Evolutionary conservation across 2,113 vertebrate genomes (phyloP).

Genomic region (Lanius ludovicianus): DNA sequence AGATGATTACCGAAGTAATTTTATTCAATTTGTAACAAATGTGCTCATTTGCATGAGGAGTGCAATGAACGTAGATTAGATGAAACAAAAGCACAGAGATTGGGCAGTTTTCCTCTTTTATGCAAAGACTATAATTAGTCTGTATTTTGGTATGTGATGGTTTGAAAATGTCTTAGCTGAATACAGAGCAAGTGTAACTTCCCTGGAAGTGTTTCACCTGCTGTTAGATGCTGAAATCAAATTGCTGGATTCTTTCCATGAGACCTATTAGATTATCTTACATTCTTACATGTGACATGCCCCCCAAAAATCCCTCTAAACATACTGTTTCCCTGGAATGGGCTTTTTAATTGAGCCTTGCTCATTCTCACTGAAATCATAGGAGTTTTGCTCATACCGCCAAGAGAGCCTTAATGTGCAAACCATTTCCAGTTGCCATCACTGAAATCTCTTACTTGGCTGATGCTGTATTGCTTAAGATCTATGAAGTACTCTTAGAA

Average conservation of each 20-base stretch:
- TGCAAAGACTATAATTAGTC: constrained; percentile 45
- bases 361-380: background rate
- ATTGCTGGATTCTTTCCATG: background rate
- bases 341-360: background rate
- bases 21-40: constrained; percentile 35
- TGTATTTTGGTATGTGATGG: background rate
- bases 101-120: constrained; percentile 29
- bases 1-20: constrained; percentile 39
- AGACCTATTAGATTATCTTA: background rate
- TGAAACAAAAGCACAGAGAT: constrained; percentile 40
- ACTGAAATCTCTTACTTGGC: background rate
- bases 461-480: constrained; percentile 35
- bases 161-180: constrained; percentile 11
- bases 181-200: background rate
- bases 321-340: background rate
- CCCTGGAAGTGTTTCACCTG: background rate
- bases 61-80: constrained; percentile 33
- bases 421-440: background rate
- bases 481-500: constrained; percentile 20
- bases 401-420: background rate
- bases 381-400: background rate
- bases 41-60: constrained; percentile 48
- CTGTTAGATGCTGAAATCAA: background rate
- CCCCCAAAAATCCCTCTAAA: fast-evolving
- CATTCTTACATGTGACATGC: background rate